Percentiles rank a stretch among this genome's conserved stretches.
Conservation (phyloP, 53 echinoderm and acorn worm genomes). For the Holothuria scabra region DNA sequence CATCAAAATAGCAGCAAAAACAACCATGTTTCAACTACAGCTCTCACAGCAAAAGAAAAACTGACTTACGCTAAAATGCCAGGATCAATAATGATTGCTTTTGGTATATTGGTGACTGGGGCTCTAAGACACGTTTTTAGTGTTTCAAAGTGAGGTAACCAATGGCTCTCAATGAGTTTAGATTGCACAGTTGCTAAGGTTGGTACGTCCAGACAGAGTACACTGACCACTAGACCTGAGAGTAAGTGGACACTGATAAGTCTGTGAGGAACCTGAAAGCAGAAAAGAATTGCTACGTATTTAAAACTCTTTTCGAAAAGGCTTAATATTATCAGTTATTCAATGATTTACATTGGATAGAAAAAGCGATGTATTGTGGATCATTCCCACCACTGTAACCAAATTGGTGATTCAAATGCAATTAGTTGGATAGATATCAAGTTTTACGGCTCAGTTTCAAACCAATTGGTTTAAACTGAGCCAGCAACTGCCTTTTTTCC, state of each 20-base stretch:
- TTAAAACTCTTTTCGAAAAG: no score
- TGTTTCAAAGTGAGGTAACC: slow-evolving; percentile 75
- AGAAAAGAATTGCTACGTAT: not conserved
- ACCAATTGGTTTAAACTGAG: no score
- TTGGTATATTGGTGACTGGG: slow-evolving; percentile 70
- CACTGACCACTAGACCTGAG: slow-evolving; percentile 82
- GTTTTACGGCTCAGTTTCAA: no score
- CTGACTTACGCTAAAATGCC: slow-evolving; percentile 80
- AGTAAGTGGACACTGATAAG: slow-evolving; percentile 85
- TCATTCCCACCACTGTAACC: no score
- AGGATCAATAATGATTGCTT: slow-evolving; percentile 68
- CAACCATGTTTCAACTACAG: not conserved
- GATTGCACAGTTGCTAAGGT: slow-evolving; percentile 73
- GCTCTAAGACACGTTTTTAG: slow-evolving; percentile 71
- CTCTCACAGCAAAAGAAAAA: not conserved
- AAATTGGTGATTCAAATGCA: no score
- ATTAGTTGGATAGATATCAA: no score
- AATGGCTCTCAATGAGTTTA: slow-evolving; percentile 71
- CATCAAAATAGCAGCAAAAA: no score
- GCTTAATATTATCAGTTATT: no score
- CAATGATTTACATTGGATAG: no score
- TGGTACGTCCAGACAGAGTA: slow-evolving; percentile 86
- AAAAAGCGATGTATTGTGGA: no score
- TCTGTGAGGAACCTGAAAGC: slow-evolving; percentile 78
- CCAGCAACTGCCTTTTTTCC: no score